Conservation (phyloP, 2,888 invertebrate genomes). For the Homarus gammarus region DNA sequence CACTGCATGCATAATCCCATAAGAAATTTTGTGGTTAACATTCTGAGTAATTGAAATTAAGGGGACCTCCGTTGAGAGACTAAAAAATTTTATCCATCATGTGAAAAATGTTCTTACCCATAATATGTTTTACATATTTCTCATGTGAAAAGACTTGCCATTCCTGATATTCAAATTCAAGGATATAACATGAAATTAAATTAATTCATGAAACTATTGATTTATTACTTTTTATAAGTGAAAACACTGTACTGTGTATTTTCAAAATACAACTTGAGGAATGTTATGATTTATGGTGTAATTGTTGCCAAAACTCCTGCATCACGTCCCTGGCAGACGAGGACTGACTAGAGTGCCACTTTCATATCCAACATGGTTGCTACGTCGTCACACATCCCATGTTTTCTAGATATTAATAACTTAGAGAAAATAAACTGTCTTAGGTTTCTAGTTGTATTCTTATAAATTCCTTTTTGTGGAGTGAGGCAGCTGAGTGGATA, state of each 20-base stretch:
- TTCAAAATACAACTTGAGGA: conserved; percentile 32
- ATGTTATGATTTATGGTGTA: conserved; percentile 35
- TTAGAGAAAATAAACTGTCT: conserved; percentile 66
- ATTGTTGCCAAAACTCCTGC: conserved; percentile 26
- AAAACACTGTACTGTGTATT: conserved; percentile 29
- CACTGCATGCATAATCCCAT: background rate
- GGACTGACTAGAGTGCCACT: conserved; percentile 47
- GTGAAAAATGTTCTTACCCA: too few relatives aligned
- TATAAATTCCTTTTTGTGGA: background rate
- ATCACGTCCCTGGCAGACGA: conserved; percentile 27
- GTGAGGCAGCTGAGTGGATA: background rate
- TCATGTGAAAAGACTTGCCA: too few relatives aligned
- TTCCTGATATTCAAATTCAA: too few relatives aligned
- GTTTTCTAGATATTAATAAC: conserved; percentile 64
- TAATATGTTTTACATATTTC: too few relatives aligned
- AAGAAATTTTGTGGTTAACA: too few relatives aligned
- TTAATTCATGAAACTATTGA: too few relatives aligned
- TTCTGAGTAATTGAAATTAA: too few relatives aligned
- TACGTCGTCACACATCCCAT: conserved; percentile 68
- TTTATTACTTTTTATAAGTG: too few relatives aligned
- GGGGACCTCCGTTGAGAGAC: too few relatives aligned
- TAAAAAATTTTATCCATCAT: too few relatives aligned
- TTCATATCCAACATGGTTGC: conserved; percentile 73
- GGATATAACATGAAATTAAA: too few relatives aligned
- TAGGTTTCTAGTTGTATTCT: conserved; percentile 44